Conservation (phyloP, 2,113 vertebrate species). For the Cephalopholis sonnerati region DNA sequence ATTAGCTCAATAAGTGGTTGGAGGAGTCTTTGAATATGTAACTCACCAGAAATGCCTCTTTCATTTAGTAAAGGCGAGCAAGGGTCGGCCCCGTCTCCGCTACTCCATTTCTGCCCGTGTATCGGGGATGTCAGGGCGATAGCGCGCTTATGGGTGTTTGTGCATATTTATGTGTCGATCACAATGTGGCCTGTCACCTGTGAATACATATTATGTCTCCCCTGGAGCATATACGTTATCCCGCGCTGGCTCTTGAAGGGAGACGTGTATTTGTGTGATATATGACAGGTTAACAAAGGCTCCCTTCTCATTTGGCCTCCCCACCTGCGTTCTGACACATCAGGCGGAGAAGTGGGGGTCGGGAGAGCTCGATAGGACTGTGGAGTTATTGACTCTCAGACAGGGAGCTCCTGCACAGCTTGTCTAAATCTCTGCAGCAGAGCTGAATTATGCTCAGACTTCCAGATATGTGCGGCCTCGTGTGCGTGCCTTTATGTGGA, state of each 20-base stretch:
- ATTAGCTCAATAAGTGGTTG: conserved; percentile 79
- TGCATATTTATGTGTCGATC: conserved; percentile 56
- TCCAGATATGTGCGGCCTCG: conserved; percentile 48
- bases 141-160: conserved; percentile 27
- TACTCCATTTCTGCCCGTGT: conserved; percentile 23
- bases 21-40: conserved; percentile 76
- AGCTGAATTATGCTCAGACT: conserved; percentile 69
- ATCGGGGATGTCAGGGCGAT: conserved; percentile 44
- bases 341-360: conserved; percentile 17
- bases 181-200: conserved; percentile 55
- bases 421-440: conserved; percentile 66
- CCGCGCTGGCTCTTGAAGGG: conserved; percentile 26
- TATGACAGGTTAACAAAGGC: conserved; percentile 73
- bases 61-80: conserved; percentile 52
- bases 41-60: conserved; percentile 72
- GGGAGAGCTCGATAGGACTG: conserved; percentile 57
- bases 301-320: conserved; percentile 70
- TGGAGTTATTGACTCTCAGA: conserved; percentile 75
- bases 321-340: conserved; percentile 71
- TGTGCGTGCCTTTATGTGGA: conserved; percentile 31
- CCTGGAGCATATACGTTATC: conserved; percentile 41
- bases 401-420: conserved; percentile 62
- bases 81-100: conserved; percentile 40
- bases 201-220: conserved; percentile 44
- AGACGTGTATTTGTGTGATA: conserved; percentile 38